Evolutionary conservation across 2,888 invertebrate genomes (phyloP).

Genomic region (Poecilobothrus nobilitatus): DNA sequence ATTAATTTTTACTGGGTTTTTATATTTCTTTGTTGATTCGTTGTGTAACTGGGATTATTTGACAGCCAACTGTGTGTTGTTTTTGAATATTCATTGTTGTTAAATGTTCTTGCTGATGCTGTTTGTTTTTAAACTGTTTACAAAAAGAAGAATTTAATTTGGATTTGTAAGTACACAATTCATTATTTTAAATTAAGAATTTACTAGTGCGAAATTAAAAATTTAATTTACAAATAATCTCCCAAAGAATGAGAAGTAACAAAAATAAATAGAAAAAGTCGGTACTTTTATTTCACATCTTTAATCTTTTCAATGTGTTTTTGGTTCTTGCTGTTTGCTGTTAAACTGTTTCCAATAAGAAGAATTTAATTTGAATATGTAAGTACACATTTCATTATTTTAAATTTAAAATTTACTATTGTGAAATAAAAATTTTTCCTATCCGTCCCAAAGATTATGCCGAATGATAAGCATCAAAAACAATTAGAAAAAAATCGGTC

Average conservation of each 20-base stretch:
- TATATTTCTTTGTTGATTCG: constrained; percentile 9
- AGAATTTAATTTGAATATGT: no score
- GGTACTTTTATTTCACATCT: constrained; percentile 8
- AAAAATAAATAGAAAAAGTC: constrained; percentile 8
- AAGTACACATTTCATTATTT: constrained; percentile 2
- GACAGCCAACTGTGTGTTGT: constrained; percentile 8
- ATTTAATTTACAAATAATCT: constrained; percentile 8
- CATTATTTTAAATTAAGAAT: constrained; percentile 11
- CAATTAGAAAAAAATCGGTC: constrained; percentile 7
- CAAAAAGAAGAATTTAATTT: neutral
- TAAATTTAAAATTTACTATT: constrained; percentile 9
- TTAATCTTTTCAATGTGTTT: constrained; percentile 6
- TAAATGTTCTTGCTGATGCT: neutral
- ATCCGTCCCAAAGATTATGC: constrained; percentile 9
- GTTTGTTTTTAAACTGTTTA: constrained; percentile 2
- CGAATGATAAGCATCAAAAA: constrained; percentile 8
- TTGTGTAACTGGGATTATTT: constrained; percentile 8
- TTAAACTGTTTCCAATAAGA: no score
- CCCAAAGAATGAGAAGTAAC: constrained; percentile 8
- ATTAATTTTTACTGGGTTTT: constrained; percentile 9
- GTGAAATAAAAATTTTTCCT: neutral
- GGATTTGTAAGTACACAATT: constrained; percentile 7
- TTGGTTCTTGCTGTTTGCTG: constrained; percentile 2
- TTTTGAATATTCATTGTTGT: constrained; percentile 7
- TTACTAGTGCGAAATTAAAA: constrained; percentile 9